phyloP scores from a whole-genome alignment of 1,140 invertebrate species.

The Dolichoris vasculosae region DNA sequence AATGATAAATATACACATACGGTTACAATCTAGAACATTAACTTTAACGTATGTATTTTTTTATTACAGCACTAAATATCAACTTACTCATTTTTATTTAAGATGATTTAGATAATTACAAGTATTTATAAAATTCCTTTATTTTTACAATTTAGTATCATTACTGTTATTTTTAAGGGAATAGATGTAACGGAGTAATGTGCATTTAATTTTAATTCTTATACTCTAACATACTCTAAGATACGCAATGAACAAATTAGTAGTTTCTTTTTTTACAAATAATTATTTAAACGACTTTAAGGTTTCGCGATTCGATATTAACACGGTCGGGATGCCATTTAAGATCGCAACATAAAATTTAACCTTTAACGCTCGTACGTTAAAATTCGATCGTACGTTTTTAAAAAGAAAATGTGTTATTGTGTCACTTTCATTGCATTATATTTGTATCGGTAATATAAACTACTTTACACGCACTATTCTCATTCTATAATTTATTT shows the following conservation, averaged over 20 bases:
- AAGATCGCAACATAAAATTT: neutral
- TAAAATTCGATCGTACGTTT: neutral
- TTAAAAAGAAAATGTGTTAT: neutral
- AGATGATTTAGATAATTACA: slow-evolving; percentile 5
- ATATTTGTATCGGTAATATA: neutral
- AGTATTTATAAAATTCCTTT: slow-evolving; percentile 12
- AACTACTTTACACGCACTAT: neutral
- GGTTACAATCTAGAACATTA: neutral
- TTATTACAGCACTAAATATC: neutral
- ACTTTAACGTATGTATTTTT: neutral
- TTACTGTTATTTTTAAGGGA: neutral
- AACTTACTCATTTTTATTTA: neutral
- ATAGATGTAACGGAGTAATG: neutral
- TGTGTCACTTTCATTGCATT: neutral
- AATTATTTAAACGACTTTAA: neutral
- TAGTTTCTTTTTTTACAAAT: neutral
- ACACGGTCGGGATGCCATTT: neutral
- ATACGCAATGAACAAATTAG: neutral
- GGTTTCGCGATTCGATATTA: neutral
- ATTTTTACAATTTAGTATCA: neutral
- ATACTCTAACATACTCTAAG: neutral
- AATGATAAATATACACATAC: neutral
- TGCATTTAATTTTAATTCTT: slow-evolving; percentile 4
- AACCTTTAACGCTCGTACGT: neutral
- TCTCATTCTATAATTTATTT: neutral